Evolutionary conservation across 2,888 invertebrate species (phyloP).

Genomic region (Meloe dianella): DNA sequence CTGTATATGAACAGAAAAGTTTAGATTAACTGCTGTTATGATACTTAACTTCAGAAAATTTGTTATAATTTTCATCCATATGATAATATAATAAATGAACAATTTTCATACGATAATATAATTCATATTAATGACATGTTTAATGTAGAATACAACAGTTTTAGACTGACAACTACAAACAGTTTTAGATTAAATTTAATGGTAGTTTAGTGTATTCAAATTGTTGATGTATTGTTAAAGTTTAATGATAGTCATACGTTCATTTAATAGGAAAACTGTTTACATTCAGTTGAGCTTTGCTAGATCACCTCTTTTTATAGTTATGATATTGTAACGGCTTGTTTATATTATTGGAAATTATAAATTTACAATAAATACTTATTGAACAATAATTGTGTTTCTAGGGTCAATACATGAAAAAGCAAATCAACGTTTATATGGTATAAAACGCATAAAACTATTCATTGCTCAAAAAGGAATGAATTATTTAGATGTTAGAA

Average conservation of each 20-base stretch:
- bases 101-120: slow-evolving; percentile 12
- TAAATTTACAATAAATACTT: not conserved
- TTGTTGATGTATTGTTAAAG: slow-evolving; percentile 8
- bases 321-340: not conserved
- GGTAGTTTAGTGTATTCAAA: slow-evolving; percentile 2
- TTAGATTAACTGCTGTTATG: slow-evolving; percentile 37
- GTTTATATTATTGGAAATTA: not conserved
- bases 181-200: slow-evolving; percentile 19
- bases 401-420: not conserved
- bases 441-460: too few species aligned
- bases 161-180: slow-evolving; percentile 21
- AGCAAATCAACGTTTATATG: too few species aligned
- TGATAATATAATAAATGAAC: slow-evolving; percentile 15
- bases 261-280: not conserved
- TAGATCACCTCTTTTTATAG: not conserved
- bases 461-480: too few species aligned
- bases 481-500: too few species aligned
- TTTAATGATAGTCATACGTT: not conserved
- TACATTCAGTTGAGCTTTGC: not conserved
- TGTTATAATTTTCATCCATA: not conserved
- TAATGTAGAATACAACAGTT: slow-evolving; percentile 1
- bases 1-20: slow-evolving; percentile 34
- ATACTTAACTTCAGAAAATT: not conserved
- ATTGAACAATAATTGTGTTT: too few species aligned
- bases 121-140: slow-evolving; percentile 16